Evolutionary conservation across 2,797 vertebrate species (phyloP).

Genomic region (Chlorospingus semifuscus): DNA sequence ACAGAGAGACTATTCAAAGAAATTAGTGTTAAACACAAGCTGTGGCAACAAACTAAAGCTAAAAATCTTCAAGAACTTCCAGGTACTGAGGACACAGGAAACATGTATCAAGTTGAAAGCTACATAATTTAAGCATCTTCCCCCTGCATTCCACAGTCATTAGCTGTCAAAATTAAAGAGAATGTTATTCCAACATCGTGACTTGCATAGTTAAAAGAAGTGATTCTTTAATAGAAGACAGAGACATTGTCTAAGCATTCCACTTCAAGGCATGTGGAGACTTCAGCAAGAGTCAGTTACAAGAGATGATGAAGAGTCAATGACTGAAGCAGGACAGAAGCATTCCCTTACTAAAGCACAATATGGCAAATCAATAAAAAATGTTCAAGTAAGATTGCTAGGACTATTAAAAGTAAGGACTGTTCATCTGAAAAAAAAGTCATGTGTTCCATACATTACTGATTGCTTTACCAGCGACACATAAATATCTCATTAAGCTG

Average conservation of each 20-base stretch:
- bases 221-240: neutral
- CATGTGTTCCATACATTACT: neutral
- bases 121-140: neutral
- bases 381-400: neutral
- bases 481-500: neutral
- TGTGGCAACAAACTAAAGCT: neutral
- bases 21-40: neutral
- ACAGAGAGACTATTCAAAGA: neutral
- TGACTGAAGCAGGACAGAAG: neutral
- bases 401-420: neutral
- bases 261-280: neutral
- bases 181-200: neutral
- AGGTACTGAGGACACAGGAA: neutral
- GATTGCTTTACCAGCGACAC: neutral
- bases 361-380: neutral
- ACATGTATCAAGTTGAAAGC: neutral
- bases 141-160: neutral
- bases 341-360: neutral
- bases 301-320: neutral
- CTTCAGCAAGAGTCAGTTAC: neutral
- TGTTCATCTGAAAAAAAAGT: neutral
- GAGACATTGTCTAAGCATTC: neutral
- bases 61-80: neutral
- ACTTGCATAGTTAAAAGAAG: neutral
- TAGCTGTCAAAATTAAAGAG: neutral